A percentile compares a stretch with the other conserved stretches of the same genome.
These are phyloP conservation scores for Volucella zonaria DNA, from an alignment of 2,888 invertebrate species.

Conservation along the genomic window DNA sequence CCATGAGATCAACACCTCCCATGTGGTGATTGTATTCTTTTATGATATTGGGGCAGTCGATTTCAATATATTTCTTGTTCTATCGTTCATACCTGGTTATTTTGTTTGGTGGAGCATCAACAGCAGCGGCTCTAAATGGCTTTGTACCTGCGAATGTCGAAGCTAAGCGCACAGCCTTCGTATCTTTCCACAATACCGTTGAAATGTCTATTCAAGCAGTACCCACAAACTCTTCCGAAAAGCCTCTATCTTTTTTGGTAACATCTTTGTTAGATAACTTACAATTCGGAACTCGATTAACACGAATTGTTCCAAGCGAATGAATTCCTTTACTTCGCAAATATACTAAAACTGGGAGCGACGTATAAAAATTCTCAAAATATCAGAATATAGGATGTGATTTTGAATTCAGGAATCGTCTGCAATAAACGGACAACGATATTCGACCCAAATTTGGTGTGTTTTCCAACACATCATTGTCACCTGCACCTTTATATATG, in stretches of 20 bases:
- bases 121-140: background rate
- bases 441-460: constrained; percentile 9
- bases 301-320: too few species aligned
- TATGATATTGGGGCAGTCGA: background rate
- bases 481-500: background rate
- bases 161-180: background rate
- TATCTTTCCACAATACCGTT: constrained; percentile 1
- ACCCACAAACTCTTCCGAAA: too few species aligned
- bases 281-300: too few species aligned
- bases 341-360: too few species aligned
- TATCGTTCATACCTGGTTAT: background rate
- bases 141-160: background rate
- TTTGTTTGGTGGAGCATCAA: background rate
- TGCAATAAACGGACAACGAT: background rate
- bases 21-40: background rate
- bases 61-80: background rate
- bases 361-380: too few species aligned
- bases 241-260: background rate
- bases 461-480: constrained; percentile 7
- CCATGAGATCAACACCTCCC: background rate
- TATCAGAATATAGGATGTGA: too few species aligned
- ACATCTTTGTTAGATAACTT: too few species aligned
- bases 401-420: background rate
- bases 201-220: background rate
- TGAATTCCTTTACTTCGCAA: too few species aligned